Evolutionary conservation across 2,113 vertebrate species (phyloP), one percentile per base, ranked within the genome.

Genomic region (Penelope pileata): DNA sequence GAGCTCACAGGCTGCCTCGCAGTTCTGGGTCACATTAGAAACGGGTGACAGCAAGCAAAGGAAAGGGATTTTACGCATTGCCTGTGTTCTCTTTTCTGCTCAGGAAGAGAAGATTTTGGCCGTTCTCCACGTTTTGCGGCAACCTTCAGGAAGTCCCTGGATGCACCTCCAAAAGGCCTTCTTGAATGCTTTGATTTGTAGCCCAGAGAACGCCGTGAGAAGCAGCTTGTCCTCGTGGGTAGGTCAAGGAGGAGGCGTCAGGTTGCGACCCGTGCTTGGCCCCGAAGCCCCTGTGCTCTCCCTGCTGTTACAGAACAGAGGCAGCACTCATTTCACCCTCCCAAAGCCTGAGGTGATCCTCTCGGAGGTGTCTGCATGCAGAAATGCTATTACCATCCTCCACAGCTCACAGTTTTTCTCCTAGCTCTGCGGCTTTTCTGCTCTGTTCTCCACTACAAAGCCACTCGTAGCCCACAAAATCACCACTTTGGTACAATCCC

Each of bases 161-260:
- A 53, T 75, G 43, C 8, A 70, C 36, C 32, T 72, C 38, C 80
- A 83, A 50, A 74, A 91, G 78, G 40, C 18, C 3, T 68, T 56
- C 69, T 53, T 32, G 54, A 42, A 48, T 22, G 8, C 18, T 88
- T 91, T 81, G 54, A 27, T 45, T 77, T 92, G 82, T 22, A 95
- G n/a, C 22, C 27, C 26, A 6, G 43, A 56, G 51, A 54, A 47
- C 9, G 32, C 12, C 72, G 51, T 27, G 45, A 72, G 50, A 38
- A 67, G 21, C 0, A 14, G 22, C 42, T 48, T 56, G 10, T 68
- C 58, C 63, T 92, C 12, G 13, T 2, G 29, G 32, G 12, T 7
- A 19, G 34, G 26, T 73, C 62, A 69, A 60, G 53, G 69, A 83
- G 67, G 67, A 92, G 22, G 29, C 4, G 0, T 7, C 21, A 62